Evolutionary conservation across 2,888 invertebrate species (phyloP).

Genomic region (Polyploca ridens): DNA sequence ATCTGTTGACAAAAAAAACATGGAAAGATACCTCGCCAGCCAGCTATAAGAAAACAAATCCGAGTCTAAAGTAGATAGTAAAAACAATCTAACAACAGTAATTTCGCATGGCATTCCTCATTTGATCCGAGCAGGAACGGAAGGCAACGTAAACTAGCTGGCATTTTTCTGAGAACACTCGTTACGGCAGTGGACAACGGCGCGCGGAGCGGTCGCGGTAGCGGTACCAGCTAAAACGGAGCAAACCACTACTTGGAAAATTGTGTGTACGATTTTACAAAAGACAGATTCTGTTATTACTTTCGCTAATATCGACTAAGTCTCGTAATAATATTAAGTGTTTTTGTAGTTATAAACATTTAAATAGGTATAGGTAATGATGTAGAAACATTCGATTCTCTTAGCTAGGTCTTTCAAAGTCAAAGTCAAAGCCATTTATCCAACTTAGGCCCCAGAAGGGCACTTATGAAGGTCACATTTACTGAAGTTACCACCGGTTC

Average conservation of each 20-base stretch:
- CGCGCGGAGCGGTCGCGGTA: slow-evolving; percentile 18
- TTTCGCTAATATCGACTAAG: background rate
- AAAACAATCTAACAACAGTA: slow-evolving; percentile 8
- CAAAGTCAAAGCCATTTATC: too few species aligned
- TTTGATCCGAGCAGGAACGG: slow-evolving; percentile 47
- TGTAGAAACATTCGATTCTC: background rate
- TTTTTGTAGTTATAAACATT: too few species aligned
- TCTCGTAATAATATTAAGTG: too few species aligned
- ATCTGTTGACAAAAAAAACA: too few species aligned
- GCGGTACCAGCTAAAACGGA: slow-evolving; percentile 34
- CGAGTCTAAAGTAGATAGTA: background rate
- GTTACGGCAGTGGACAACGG: slow-evolving; percentile 20
- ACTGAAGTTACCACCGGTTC: too few species aligned
- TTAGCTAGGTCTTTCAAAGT: too few species aligned
- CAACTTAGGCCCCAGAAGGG: too few species aligned
- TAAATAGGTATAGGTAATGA: background rate
- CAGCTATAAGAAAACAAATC: background rate
- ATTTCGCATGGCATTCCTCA: slow-evolving; percentile 36
- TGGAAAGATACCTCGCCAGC: too few species aligned
- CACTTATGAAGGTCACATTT: too few species aligned
- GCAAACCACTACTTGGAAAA: slow-evolving; percentile 16
- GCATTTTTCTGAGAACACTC: slow-evolving; percentile 43
- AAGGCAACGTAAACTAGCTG: slow-evolving; percentile 37
- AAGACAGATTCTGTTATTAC: background rate
- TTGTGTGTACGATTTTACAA: background rate